phyloP scores from a whole-genome alignment of 2,888 invertebrate species.

The Nymphalis urticae region DNA sequence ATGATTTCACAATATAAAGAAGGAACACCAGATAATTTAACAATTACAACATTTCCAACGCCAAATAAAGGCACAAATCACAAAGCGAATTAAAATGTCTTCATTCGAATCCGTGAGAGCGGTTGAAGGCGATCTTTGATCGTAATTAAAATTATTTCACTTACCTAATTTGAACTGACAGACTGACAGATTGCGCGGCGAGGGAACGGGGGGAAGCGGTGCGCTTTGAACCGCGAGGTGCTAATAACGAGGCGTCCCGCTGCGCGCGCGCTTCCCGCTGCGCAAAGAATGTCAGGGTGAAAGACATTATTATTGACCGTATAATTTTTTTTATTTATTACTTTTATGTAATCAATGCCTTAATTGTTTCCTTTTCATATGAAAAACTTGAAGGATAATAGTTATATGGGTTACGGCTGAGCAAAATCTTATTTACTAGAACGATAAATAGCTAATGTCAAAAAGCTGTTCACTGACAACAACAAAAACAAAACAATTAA shows the following conservation, averaged over 20 bases:
- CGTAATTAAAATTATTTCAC: slow-evolving; percentile 65
- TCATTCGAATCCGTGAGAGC: slow-evolving; percentile 24
- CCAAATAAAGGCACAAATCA: slow-evolving; percentile 5
- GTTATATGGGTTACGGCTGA: not conserved
- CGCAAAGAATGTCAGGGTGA: slow-evolving; percentile 58
- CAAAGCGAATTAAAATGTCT: slow-evolving; percentile 12
- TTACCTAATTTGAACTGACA: slow-evolving; percentile 60
- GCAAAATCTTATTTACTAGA: too few relatives aligned
- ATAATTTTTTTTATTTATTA: slow-evolving; percentile 17
- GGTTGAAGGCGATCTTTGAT: slow-evolving; percentile 34
- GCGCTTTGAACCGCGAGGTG: slow-evolving; percentile 73
- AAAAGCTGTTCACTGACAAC: too few relatives aligned
- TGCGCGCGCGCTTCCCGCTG: slow-evolving; percentile 69
- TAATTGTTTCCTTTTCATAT: slow-evolving; percentile 5
- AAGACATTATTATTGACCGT: slow-evolving; percentile 28
- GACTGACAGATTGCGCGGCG: slow-evolving; percentile 55
- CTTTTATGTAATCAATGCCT: slow-evolving; percentile 18
- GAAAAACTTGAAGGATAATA: not conserved
- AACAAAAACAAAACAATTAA: too few relatives aligned
- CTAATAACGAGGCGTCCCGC: slow-evolving; percentile 78
- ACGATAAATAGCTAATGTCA: too few relatives aligned
- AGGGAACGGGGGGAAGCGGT: slow-evolving; percentile 46
- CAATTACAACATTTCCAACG: slow-evolving; percentile 3
- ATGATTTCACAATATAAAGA: not conserved
- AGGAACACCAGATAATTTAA: not conserved